These are phyloP conservation scores for Sebastes wilsoni DNA, from an alignment of 2,797 vertebrate genomes.

Conservation along the genomic window DNA sequence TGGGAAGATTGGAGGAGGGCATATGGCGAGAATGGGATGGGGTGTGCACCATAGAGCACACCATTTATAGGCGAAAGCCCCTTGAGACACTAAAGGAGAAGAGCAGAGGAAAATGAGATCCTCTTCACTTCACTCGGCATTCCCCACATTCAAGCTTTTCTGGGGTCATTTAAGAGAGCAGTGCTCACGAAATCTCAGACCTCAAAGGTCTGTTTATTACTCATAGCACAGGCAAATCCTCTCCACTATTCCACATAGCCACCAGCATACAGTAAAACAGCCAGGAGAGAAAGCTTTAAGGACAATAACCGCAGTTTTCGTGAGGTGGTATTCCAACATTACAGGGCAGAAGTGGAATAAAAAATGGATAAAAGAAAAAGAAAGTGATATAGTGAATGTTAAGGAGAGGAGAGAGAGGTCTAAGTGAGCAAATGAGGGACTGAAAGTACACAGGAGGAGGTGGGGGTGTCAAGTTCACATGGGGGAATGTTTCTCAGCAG, in stretches of 20 bases:
- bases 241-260: slow-evolving; percentile 4
- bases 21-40: slow-evolving; percentile 64
- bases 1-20: slow-evolving; percentile 71
- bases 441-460: slow-evolving; percentile 5
- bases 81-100: slow-evolving; percentile 59
- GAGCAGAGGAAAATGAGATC: slow-evolving; percentile 63
- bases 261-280: neutral
- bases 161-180: slow-evolving; percentile 48
- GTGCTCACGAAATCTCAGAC: slow-evolving; percentile 43
- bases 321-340: neutral
- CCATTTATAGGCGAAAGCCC: slow-evolving; percentile 68
- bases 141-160: slow-evolving; percentile 43
- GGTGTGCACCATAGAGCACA: slow-evolving; percentile 52
- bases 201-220: slow-evolving; percentile 46
- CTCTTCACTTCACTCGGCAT: slow-evolving; percentile 48
- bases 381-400: slow-evolving; percentile 15
- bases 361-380: slow-evolving; percentile 20
- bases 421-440: slow-evolving; percentile 50
- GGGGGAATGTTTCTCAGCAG: slow-evolving; percentile 66
- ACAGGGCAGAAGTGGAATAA: slow-evolving; percentile 6
- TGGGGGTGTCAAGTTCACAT: slow-evolving; percentile 55
- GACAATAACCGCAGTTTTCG: slow-evolving; percentile 11
- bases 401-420: slow-evolving; percentile 15
- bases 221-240: slow-evolving; percentile 31
- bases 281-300: slow-evolving; percentile 22